Evolutionary conservation across 64 coral and sea anemone species (phyloP), one percentile per base, ranked within the genome.

Genomic region (Anthopleura sola): DNA sequence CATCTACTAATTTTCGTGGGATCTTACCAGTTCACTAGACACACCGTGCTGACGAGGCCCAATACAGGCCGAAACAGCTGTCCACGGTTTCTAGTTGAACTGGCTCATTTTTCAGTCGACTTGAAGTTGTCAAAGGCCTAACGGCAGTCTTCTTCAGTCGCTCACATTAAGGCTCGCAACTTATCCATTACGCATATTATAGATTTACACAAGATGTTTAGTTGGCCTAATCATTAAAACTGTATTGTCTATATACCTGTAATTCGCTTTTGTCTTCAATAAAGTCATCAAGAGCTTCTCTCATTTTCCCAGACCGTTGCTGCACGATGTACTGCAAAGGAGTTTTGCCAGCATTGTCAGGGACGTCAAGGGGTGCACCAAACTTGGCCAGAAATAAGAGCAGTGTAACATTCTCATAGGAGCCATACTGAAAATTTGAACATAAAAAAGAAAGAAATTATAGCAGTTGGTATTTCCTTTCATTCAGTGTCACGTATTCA

Each of bases 261-360:
- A 37, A 10, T 44, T 48, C 24, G 39, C 23, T 48, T 33, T 79
- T 79, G 24, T 79, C 76, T 79, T 38, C 88, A 33, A 96, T 71
- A 19, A 96, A 47, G 20, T 86, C 94, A 36, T 64, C 46, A 62
- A 96, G 68, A 36, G 87, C 94, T 50, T 86, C 85, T 90, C 78
- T 86, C 94, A 96, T 96, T 37, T 88, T 86, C 0, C 94, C 94
- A 50, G 94, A 96, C 21, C 54, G 57, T 80, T 96, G 94, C 44
- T 62, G 84, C 50, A 68, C 84, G 14, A 90, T 87, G 48, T 92
- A 83, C 28, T 84, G 88, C n/a, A 96, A 78, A 12, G 94, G 94
- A 3, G 90, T 96, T 29, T 96, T 90, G 18, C 90, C 90, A 26
- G 66, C 37, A 14, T 44, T 87, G 58, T 96, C 91, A 60, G 68